A percentile compares a stretch with the other conserved stretches of the same genome.
Conservation (phyloP, 2,113 vertebrate genomes). For the Irena cyanogastra region DNA sequence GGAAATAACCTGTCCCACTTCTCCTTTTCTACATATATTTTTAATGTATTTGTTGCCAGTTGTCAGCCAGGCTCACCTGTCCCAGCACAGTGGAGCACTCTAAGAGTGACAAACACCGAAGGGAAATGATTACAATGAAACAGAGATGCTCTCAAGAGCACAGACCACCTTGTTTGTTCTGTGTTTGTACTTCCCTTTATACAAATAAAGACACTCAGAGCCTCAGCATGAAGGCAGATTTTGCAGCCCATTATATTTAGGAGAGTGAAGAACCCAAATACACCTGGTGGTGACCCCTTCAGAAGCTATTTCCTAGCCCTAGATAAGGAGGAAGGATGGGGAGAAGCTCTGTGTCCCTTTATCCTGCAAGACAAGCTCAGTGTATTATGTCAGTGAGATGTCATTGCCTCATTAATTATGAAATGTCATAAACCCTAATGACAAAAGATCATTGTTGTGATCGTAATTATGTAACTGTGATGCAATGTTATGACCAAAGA, state of each 20-base stretch:
- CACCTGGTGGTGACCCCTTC: background rate
- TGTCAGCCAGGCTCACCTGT: background rate
- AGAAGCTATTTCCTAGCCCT: background rate
- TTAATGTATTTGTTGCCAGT: background rate
- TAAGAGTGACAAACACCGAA: background rate
- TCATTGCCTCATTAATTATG: background rate
- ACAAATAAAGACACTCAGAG: background rate
- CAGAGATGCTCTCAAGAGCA: background rate
- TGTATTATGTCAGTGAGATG: conserved; percentile 30
- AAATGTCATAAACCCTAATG: conserved; percentile 1
- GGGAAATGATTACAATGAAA: background rate
- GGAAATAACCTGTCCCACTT: background rate
- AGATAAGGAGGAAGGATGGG: background rate
- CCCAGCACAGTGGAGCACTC: background rate
- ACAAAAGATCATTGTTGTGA: conserved; percentile 37
- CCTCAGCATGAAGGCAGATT: background rate
- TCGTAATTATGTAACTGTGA: conserved; percentile 34
- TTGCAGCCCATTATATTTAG: background rate
- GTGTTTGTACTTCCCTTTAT: background rate
- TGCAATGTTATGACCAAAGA: conserved; percentile 35
- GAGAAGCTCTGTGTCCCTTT: background rate
- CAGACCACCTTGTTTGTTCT: background rate
- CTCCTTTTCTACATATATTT: background rate
- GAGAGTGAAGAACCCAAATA: background rate
- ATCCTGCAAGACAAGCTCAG: background rate